phyloP scores from a whole-genome alignment of 1,140 invertebrate species.

The Polyergus mexicanus region DNA sequence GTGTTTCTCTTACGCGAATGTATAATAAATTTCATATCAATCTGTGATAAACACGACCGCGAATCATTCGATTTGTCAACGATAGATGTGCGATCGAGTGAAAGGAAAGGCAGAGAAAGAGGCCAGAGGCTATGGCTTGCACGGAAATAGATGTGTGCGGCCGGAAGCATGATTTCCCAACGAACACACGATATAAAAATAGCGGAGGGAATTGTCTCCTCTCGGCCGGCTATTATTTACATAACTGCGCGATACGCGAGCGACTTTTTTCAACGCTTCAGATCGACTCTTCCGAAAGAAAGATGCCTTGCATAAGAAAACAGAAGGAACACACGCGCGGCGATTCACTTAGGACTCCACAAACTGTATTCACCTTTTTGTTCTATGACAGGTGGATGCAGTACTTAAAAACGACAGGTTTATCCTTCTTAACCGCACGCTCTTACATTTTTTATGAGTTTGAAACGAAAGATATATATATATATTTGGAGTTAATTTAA shows the following conservation, averaged over 20 bases:
- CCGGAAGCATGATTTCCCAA: slow-evolving; percentile 76
- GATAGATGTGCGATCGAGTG: slow-evolving; percentile 36
- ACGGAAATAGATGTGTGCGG: slow-evolving; percentile 71
- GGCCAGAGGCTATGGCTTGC: not conserved
- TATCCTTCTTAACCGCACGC: slow-evolving; percentile 23
- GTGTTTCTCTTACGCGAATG: not conserved
- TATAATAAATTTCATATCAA: not conserved
- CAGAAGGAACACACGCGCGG: slow-evolving; percentile 18
- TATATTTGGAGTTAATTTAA: slow-evolving; percentile 2
- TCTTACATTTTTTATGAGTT: slow-evolving; percentile 32
- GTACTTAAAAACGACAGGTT: slow-evolving; percentile 24
- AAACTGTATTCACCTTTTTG: slow-evolving; percentile 35
- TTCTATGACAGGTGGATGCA: slow-evolving; percentile 31
- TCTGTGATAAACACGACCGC: not conserved
- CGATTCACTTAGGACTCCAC: slow-evolving; percentile 37
- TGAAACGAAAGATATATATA: slow-evolving; percentile 37
- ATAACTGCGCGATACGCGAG: slow-evolving; percentile 62
- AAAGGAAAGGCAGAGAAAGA: slow-evolving; percentile 51
- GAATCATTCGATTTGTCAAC: slow-evolving; percentile 54
- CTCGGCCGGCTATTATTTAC: slow-evolving; percentile 73
- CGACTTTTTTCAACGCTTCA: slow-evolving; percentile 31
- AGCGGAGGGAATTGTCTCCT: slow-evolving; percentile 59
- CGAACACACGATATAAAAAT: slow-evolving; percentile 72
- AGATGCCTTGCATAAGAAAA: slow-evolving; percentile 23
- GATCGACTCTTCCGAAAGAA: slow-evolving; percentile 17